Percentiles rank a stretch among this genome's conserved stretches.
phyloP scores from a whole-genome alignment of 2,888 invertebrate genomes.

The Epinotia nisella region DNA sequence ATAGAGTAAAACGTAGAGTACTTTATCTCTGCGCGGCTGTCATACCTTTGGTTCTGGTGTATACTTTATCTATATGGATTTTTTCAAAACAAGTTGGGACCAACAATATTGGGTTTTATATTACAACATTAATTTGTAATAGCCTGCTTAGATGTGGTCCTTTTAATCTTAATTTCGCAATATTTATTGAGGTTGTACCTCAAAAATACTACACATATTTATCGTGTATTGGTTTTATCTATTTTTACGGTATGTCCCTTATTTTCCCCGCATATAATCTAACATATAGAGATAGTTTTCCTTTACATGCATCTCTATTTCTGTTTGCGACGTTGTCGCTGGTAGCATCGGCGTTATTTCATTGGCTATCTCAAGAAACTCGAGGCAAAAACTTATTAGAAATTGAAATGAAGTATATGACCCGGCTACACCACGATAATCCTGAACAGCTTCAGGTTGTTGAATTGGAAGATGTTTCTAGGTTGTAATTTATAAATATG shows the following conservation, averaged over 20 bases:
- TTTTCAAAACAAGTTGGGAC: not conserved
- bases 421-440: not conserved
- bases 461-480: not conserved
- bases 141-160: slow-evolving; percentile 1
- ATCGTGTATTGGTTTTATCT: slow-evolving; percentile 7
- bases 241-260: not conserved
- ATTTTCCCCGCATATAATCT: not conserved
- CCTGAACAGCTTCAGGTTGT: not conserved
- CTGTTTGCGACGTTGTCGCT: slow-evolving; percentile 1
- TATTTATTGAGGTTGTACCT: slow-evolving; percentile 16
- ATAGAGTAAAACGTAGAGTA: slow-evolving; percentile 8
- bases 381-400: slow-evolving; percentile 13
- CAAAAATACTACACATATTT: slow-evolving; percentile 24
- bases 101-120: not conserved
- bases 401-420: slow-evolving; percentile 2
- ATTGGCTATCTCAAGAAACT: slow-evolving; percentile 11
- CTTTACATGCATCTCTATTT: not conserved
- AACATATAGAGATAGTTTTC: not conserved
- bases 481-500: not conserved
- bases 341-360: not conserved
- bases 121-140: slow-evolving; percentile 7
- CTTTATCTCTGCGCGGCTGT: not conserved
- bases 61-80: slow-evolving; percentile 1
- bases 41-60: not conserved
- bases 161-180: not conserved